These are phyloP conservation scores for Drosophila pseudotalamancana DNA, from an alignment of 2,888 invertebrate genomes.

Conservation along the genomic window DNA sequence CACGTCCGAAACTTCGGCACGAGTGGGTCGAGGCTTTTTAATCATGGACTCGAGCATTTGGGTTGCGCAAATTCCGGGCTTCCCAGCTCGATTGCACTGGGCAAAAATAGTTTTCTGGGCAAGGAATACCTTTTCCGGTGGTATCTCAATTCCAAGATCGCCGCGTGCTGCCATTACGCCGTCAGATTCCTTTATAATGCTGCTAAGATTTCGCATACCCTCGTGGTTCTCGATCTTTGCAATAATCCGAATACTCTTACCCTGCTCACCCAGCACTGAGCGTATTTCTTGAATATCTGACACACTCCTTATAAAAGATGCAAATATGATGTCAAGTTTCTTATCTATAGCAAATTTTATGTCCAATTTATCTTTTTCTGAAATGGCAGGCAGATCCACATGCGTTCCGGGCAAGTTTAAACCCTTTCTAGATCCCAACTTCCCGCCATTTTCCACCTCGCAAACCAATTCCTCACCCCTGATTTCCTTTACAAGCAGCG, in stretches of 20 bases:
- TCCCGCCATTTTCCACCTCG: slow-evolving; percentile 97
- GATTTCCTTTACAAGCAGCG: slow-evolving; percentile 92
- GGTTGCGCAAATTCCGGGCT: slow-evolving; percentile 99
- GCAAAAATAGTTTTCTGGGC: slow-evolving; percentile 99
- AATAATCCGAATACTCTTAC: slow-evolving; percentile 96
- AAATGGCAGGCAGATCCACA: slow-evolving; percentile 88
- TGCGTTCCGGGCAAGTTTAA: slow-evolving; percentile 98
- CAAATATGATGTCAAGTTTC: slow-evolving; percentile 94
- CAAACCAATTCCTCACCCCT: slow-evolving; percentile 88
- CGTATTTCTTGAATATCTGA: slow-evolving; percentile 93
- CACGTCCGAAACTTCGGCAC: slow-evolving; percentile 98
- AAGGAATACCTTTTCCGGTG: slow-evolving; percentile 97
- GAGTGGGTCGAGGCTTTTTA: slow-evolving; percentile 98
- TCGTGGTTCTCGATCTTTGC: slow-evolving; percentile 99
- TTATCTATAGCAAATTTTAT: slow-evolving; percentile 95
- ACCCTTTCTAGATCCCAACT: slow-evolving; percentile 97
- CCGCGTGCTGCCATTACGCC: slow-evolving; percentile 99
- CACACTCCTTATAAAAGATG: slow-evolving; percentile 97
- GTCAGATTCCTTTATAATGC: slow-evolving; percentile 96
- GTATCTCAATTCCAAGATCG: slow-evolving; percentile 99
- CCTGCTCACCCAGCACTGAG: slow-evolving; percentile 92
- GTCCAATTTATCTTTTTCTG: slow-evolving; percentile 95
- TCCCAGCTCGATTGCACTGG: slow-evolving; percentile 97
- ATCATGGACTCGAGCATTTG: slow-evolving; percentile 99
- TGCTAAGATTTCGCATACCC: slow-evolving; percentile 96